A percentile compares a stretch with the other conserved stretches of the same genome.
These are phyloP conservation scores for Tolmerus cingulatus DNA, from an alignment of 2,888 invertebrate genomes.

Conservation along the genomic window DNA sequence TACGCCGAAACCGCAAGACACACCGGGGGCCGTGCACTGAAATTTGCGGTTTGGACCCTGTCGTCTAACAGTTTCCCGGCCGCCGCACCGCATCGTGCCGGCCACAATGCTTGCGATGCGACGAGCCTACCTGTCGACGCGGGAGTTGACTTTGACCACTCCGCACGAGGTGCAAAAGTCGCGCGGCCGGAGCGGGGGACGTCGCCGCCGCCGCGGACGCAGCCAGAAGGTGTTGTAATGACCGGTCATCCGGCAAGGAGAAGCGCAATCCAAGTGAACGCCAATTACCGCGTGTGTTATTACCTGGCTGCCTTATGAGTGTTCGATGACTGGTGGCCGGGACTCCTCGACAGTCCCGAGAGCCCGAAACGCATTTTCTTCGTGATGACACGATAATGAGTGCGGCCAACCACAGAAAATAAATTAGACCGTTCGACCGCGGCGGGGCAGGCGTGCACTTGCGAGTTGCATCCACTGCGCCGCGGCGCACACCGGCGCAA, in stretches of 20 bases:
- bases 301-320: conserved; percentile 30
- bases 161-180: background rate
- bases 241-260: conserved; percentile 44
- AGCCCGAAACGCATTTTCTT: conserved; percentile 46
- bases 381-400: conserved; percentile 54
- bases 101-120: no score
- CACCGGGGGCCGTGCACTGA: background rate
- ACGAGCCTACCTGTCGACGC: background rate
- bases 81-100: no score
- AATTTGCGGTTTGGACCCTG: conserved; percentile 25
- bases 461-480: background rate
- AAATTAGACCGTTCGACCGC: conserved; percentile 47
- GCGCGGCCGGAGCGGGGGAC: background rate
- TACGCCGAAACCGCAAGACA: conserved; percentile 8
- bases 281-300: conserved; percentile 45
- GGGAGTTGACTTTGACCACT: conserved; percentile 14
- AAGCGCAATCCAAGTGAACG: conserved; percentile 42
- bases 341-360: background rate
- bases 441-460: conserved; percentile 25
- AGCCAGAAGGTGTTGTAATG: conserved; percentile 46
- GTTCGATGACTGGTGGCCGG: conserved; percentile 1
- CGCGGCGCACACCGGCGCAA: background rate
- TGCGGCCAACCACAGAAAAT: conserved; percentile 54
- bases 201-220: background rate
- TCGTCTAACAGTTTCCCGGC: conserved; percentile 27